phyloP scores from a whole-genome alignment of 2,113 vertebrate genomes.

The Trichomycterus rosablanca region DNA sequence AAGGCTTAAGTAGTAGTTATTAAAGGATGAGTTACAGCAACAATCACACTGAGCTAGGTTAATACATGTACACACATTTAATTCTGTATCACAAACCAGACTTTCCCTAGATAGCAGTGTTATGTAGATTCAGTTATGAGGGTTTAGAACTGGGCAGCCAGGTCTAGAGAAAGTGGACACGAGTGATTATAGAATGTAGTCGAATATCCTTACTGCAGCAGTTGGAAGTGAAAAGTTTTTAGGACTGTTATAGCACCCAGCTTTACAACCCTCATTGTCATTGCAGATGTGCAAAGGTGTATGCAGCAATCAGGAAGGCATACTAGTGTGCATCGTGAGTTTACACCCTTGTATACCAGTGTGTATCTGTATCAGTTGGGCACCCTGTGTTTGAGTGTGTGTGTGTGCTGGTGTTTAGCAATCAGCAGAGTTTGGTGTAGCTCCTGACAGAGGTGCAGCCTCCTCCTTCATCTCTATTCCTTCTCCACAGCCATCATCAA shows the following conservation, averaged over 20 bases:
- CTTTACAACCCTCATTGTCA: no score
- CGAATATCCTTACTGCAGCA: not conserved
- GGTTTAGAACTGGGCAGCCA: not conserved
- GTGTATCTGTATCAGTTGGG: conserved; percentile 17
- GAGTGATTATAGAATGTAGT: no score
- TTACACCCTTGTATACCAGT: conserved; percentile 31
- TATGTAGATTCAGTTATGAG: conserved; percentile 16
- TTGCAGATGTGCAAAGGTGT: conserved; percentile 19
- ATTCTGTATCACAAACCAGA: no score
- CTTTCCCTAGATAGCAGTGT: no score
- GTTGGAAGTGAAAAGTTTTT: not conserved
- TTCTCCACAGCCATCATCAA: conserved; percentile 28
- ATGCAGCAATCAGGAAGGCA: conserved; percentile 9
- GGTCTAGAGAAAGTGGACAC: no score
- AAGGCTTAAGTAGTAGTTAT: no score
- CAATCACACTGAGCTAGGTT: no score
- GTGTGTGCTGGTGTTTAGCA: conserved; percentile 49
- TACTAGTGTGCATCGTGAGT: conserved; percentile 17
- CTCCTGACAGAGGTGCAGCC: conserved; percentile 58
- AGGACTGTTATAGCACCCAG: not conserved
- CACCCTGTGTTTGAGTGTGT: conserved; percentile 16
- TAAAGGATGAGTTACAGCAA: no score
- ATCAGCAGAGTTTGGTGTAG: conserved; percentile 55
- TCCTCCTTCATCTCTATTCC: conserved; percentile 66
- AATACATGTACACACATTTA: no score